Evolutionary conservation across 1,140 invertebrate genomes (phyloP).

Genomic region (Antheraea mylitta): DNA sequence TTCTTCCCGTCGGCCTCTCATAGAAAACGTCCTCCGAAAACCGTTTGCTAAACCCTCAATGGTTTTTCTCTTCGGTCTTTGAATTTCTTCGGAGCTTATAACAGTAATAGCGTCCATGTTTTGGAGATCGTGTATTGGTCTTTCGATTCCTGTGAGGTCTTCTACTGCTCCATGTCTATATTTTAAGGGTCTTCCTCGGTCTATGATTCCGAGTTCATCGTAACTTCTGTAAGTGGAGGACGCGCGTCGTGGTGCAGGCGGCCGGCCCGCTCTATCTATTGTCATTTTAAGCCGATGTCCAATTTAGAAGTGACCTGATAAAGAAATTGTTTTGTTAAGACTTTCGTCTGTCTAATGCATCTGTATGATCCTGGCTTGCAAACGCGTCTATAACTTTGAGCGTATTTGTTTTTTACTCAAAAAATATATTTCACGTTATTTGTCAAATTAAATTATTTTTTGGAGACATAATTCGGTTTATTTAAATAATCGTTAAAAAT

Average conservation of each 20-base stretch:
- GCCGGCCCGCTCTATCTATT: constrained; percentile 63
- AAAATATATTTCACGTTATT: no score
- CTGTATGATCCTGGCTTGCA: constrained; percentile 56
- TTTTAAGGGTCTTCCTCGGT: constrained; percentile 52
- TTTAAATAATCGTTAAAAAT: neutral
- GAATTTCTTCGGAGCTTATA: constrained; percentile 73
- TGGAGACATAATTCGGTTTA: neutral
- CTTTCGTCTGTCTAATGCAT: constrained; percentile 22
- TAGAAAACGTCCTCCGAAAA: constrained; percentile 67
- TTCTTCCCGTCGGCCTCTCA: constrained; percentile 57
- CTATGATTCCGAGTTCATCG: constrained; percentile 66
- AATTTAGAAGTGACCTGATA: constrained; percentile 56
- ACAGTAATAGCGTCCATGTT: constrained; percentile 73
- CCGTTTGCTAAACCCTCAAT: constrained; percentile 65
- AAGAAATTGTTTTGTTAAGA: constrained; percentile 42
- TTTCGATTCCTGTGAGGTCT: constrained; percentile 60
- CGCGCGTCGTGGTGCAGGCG: constrained; percentile 59
- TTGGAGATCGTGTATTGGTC: constrained; percentile 45
- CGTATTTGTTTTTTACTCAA: neutral
- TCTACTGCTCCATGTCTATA: constrained; percentile 62
- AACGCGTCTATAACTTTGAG: constrained; percentile 11
- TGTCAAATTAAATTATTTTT: neutral
- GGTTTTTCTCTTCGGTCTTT: constrained; percentile 62
- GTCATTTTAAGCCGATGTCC: constrained; percentile 53
- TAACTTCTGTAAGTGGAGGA: constrained; percentile 79